These are phyloP conservation scores for Eupithecia inturbata DNA, from an alignment of 2,888 invertebrate species.

Conservation along the genomic window DNA sequence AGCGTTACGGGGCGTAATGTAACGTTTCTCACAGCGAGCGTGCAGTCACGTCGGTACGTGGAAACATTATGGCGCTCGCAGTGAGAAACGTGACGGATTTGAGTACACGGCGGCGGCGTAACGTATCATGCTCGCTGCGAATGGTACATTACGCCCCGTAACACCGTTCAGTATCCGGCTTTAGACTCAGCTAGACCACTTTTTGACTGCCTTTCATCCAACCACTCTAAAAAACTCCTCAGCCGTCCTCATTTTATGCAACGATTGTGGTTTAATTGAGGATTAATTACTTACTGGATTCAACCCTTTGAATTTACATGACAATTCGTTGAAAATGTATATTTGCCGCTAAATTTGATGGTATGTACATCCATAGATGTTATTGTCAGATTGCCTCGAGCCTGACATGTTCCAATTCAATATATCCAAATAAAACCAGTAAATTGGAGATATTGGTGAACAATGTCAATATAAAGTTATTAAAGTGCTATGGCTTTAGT, in stretches of 20 bases:
- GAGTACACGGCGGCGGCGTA: no score
- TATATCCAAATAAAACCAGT: constrained; percentile 36
- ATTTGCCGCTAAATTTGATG: constrained; percentile 42
- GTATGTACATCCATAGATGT: constrained; percentile 19
- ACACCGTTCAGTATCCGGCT: not conserved
- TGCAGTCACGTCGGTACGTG: no score
- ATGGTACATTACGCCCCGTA: no score
- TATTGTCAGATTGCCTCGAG: constrained; percentile 35
- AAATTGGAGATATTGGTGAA: constrained; percentile 23
- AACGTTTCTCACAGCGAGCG: no score
- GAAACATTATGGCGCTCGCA: no score
- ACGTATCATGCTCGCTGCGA: no score
- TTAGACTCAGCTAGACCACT: not conserved
- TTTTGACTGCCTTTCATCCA: not conserved
- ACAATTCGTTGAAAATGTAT: constrained; percentile 60
- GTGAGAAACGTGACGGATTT: no score
- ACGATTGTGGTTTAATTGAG: constrained; percentile 61
- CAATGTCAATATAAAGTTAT: constrained; percentile 15
- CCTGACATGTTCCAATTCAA: constrained; percentile 35
- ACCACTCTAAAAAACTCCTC: not conserved
- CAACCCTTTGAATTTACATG: constrained; percentile 67
- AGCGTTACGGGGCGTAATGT: no score
- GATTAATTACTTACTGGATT: constrained; percentile 67
- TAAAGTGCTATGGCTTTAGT: not conserved
- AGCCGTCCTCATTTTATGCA: constrained; percentile 21